Evolutionary conservation across 2,888 invertebrate species (phyloP).

Genomic region (Tenodera sinensis): DNA sequence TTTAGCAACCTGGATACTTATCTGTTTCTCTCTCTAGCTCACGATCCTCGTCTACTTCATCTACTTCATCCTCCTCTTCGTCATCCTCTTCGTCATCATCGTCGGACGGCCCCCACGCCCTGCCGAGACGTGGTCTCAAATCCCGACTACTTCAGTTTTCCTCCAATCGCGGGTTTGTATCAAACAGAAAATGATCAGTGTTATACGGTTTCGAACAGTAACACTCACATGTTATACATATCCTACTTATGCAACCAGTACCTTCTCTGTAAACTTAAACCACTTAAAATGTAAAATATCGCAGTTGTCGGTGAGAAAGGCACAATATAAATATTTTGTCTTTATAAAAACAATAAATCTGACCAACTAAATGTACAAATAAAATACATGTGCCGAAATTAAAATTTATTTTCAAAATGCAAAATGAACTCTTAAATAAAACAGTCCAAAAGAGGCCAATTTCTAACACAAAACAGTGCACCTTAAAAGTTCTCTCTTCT

Average conservation of each 20-base stretch:
- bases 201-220: conserved; percentile 31
- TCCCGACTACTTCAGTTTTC: conserved; percentile 87
- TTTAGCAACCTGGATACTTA: not conserved
- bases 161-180: conserved; percentile 83
- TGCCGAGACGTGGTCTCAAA: conserved; percentile 85
- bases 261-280: not conserved
- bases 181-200: not conserved
- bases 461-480: too few species aligned
- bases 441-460: too few species aligned
- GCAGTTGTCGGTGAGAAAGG: too few species aligned
- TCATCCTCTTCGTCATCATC: conserved; percentile 32
- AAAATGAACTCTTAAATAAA: too few species aligned
- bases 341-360: too few species aligned
- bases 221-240: conserved; percentile 22
- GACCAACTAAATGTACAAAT: too few species aligned
- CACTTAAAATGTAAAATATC: too few species aligned
- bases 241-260: not conserved
- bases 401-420: too few species aligned
- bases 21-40: conserved; percentile 14
- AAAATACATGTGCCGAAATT: too few species aligned
- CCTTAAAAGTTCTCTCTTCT: too few species aligned
- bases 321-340: too few species aligned
- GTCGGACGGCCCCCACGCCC: conserved; percentile 81
- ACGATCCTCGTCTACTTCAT: not conserved
- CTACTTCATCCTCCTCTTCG: conserved; percentile 1